phyloP scores from a whole-genome alignment of 2,113 vertebrate species.

The Pterocles gutturalis region DNA sequence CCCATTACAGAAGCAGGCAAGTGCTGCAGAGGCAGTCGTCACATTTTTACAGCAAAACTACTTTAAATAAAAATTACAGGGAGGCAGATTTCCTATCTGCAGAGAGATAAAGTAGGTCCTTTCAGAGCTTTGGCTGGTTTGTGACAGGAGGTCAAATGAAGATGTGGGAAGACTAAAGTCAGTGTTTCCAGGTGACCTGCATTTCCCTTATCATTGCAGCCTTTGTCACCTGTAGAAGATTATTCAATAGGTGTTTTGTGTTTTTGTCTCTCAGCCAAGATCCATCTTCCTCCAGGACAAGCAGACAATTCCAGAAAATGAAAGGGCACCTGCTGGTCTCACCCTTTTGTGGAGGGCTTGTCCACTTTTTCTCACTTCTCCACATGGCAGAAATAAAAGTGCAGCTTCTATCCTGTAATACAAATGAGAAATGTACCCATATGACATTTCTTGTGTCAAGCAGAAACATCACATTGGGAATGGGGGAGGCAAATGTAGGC shows the following conservation, averaged over 20 bases:
- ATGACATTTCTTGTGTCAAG: background rate
- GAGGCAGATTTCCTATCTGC: background rate
- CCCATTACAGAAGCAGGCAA: background rate
- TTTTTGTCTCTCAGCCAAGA: background rate
- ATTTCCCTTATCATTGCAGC: background rate
- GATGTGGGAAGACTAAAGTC: background rate
- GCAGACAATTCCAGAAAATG: background rate
- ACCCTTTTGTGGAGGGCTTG: background rate
- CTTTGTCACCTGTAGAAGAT: constrained; percentile 2
- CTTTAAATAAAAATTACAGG: background rate
- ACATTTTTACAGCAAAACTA: background rate
- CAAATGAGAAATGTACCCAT: background rate
- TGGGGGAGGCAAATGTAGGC: background rate
- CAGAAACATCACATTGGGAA: background rate
- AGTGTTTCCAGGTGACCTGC: background rate
- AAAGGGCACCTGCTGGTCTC: background rate
- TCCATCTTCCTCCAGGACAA: background rate
- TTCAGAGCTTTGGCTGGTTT: background rate
- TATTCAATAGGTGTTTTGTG: background rate
- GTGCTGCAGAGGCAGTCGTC: background rate
- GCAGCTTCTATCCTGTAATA: background rate
- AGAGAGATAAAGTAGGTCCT: background rate
- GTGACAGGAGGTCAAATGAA: constrained; percentile 1
- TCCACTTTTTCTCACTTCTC: background rate
- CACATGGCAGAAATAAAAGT: background rate